Conservation (phyloP, 1,140 invertebrate species). For the Leptinotarsa lineolata region DNA sequence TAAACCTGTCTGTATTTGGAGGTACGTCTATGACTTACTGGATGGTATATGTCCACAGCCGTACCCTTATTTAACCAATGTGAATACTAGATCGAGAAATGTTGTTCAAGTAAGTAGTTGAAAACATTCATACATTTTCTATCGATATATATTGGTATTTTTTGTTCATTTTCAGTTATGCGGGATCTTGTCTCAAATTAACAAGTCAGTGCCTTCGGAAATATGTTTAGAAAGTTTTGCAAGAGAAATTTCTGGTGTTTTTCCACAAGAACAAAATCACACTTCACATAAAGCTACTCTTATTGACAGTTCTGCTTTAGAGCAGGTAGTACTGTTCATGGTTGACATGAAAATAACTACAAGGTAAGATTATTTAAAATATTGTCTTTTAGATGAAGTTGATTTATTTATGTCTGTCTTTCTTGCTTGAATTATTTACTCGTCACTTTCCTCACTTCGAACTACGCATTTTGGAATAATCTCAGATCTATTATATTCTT, state of each 20-base stretch:
- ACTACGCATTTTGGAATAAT: no score
- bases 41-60: conserved; percentile 57
- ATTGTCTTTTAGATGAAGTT: no score
- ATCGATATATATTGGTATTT: no score
- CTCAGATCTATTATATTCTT: no score
- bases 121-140: no score
- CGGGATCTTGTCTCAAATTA: conserved; percentile 37
- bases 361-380: conserved; percentile 22
- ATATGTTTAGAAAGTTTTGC: conserved; percentile 32
- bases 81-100: conserved; percentile 75
- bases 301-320: conserved; percentile 24
- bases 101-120: conserved; percentile 67
- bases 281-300: conserved; percentile 20
- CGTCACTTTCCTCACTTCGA: no score
- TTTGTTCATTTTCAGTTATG: conserved; percentile 37
- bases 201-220: not conserved
- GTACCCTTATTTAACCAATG: conserved; percentile 72
- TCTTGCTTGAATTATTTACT: no score
- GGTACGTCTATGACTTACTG: conserved; percentile 70
- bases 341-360: conserved; percentile 65
- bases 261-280: not conserved
- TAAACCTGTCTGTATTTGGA: conserved; percentile 72
- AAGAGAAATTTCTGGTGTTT: conserved; percentile 25
- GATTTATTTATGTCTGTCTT: no score
- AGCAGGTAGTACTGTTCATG: conserved; percentile 49